Base-by-base conservation (phyloP, 2,888 invertebrate species). In the Drosophila picticornis region DNA sequence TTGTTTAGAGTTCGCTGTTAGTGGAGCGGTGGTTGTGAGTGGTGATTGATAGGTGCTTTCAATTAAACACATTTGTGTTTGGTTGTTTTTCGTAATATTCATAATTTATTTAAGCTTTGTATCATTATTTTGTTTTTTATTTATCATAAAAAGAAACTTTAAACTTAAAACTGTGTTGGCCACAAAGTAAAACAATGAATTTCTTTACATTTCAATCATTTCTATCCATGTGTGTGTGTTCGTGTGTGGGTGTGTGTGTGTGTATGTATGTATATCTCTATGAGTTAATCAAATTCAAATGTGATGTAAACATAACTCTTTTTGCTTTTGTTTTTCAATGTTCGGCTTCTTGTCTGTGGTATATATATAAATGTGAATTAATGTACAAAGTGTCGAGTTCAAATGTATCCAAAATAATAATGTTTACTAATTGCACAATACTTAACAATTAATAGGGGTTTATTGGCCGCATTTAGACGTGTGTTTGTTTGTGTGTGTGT, bases 361-460 rank as follows among this genome's bases (percentile, higher is more conserved):
- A n/a, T 27, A 34, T 65, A 46, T n/a, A 11, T 51, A 31, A 25
- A 25, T 40, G 56, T 57, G 57, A 57, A 31, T 31, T 56, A 60
- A 58, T 59, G 46, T 59, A 72, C 72, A 67, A 29, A 34, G 73
- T 57, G 48, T 62, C 43, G 55, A 62, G 19, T 31, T 74, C n/a
- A 48, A 50, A 62, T 68, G 55, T 60, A 25, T 61, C 31, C 48
- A 53, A 61, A 46, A 46, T 46, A 43, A 40, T 52, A 56, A 55
- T 50, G 52, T 57, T 72, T 64, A 74, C 79, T 70, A 84, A 85
- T 80, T 85, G 88, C 78, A 87, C 82, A 87, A 80, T 75, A 74
- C 85, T 85, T 89, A 85, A 80, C 34, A 74, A 75, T 80, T 82
- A 88, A 77, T 50, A 72, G 66, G 73, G 69, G 48, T 60, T 63